Base-by-base conservation (phyloP, 2,113 vertebrate genomes). In the Myrmecobius fasciatus region DNA sequence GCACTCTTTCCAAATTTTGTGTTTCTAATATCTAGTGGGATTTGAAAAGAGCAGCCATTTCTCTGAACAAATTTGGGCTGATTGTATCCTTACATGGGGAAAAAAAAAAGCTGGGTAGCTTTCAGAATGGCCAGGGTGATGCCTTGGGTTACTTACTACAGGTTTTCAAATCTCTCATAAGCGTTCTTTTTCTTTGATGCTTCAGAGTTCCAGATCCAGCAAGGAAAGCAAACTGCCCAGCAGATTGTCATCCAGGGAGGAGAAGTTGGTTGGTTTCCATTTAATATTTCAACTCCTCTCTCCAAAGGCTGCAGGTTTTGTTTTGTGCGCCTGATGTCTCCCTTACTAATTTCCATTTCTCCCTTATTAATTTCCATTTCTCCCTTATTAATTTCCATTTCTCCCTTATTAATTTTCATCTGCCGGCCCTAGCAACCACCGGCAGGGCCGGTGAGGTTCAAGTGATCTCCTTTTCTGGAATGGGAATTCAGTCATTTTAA, bases 181-280 rank as follows among this genome's bases (percentile, higher is more conserved):
- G 0, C 52, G 0, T 53, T 96, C 93, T 52, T 95, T 91, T 96
- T 93, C 25, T 95, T 93, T 92, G 90, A 36, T 95, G 90, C 0
- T 94, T 83, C 97, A 98, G 98, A 97, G 88, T 93, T 97, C 92
- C 4, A 2, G 96, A 94, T 94, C 53, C 90, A 14, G 43, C n/a
- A 26, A 95, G 5, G 95, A 96, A 28, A 48, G 95, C 94, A 91
- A 93, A 93, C 6, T 88, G 26, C 91, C 94, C 24, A 9, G 91
- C 3, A 53, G 48, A 91, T 93, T 95, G 3, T 94, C 90, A 17
- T 83, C 92, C 90, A 93, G 97, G 91, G 96, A 93, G 52, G 94
- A 98, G 53, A 91, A 36, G 47, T 28, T 91, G 95, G 94, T 98
- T 95, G 95, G 91, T 97, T 98, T 67, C 89, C 75, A 53, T 96